phyloP scores from a whole-genome alignment of 2,113 vertebrate species.

The Phrynosoma blainvillii region DNA sequence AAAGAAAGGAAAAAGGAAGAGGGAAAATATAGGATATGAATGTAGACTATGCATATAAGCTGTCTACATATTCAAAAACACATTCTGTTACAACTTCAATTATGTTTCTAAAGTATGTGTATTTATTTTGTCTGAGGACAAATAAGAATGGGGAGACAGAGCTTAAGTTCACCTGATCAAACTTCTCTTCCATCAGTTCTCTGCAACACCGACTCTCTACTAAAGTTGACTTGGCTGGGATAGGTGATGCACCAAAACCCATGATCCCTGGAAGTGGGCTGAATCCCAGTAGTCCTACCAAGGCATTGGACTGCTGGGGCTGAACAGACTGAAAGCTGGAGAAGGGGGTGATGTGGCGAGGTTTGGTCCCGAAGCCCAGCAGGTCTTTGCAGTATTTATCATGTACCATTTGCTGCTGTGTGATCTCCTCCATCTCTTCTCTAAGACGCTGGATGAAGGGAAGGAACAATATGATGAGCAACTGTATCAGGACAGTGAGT shows the following conservation, averaged over 20 bases:
- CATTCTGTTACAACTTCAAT: too few species aligned
- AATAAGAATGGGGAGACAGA: too few species aligned
- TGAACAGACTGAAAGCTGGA: constrained; percentile 96
- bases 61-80: too few species aligned
- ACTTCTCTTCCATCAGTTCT: constrained; percentile 96
- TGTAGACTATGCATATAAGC: too few species aligned
- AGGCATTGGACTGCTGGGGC: constrained; percentile 93
- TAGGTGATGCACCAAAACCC: constrained; percentile 88
- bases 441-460: constrained; percentile 84
- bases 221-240: constrained; percentile 87
- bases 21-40: too few species aligned
- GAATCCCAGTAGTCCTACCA: constrained; percentile 94
- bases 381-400: constrained; percentile 98
- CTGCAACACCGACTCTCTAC: constrained; percentile 98
- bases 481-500: background rate
- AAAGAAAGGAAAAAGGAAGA: too few species aligned
- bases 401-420: constrained; percentile 96
- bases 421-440: constrained; percentile 99
- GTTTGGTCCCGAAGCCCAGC: constrained; percentile 94
- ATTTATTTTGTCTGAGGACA: too few species aligned
- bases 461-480: background rate
- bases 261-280: constrained; percentile 91
- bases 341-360: constrained; percentile 96
- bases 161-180: constrained; percentile 85
- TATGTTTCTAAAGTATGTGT: too few species aligned